Base-by-base conservation (phyloP, 2,113 vertebrate genomes). In the Psilopogon haemacephalus region DNA sequence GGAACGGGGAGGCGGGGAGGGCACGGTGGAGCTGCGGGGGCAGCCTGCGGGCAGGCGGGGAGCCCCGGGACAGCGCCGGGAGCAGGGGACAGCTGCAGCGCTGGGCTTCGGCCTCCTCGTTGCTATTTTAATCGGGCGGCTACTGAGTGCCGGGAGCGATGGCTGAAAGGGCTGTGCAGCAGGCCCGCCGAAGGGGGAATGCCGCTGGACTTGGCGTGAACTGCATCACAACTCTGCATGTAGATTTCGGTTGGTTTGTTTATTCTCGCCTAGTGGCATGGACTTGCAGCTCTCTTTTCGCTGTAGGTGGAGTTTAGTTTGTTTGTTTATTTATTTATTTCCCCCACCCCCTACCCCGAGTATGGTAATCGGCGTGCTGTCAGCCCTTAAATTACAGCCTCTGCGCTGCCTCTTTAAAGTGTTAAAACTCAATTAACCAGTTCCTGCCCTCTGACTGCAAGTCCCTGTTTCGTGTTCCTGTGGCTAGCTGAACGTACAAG, bases 311-410 rank as follows among this genome's bases (percentile, higher is more conserved):
- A 62, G 32, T 54, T 90, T 64, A 2, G 28, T 54, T 90, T 64
- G 2, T 6, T 67, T 32, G 4, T 2, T 12, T 44, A 21, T 9
- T 42, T 65, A 8, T 9, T 23, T 50, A 24, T 42, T 44, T 44
- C 15, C 23, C 23, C 13, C n/a, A n/a, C n/a, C n/a, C n/a, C n/a
- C n/a, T n/a, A n/a, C n/a, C n/a, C 6, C 5, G 40, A 69, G 3
- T 20, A 5, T n/a, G 48, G 8, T 72, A 64, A 58, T 91, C 8
- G 9, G 17, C 0, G 1, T 70, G 2, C 32, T 58, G 28, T 81
- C 69, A 86, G 48, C 28, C 62, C 12, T 81, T 60, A 63, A 88
- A 74, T 93, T 84, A 63, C n/a, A 72, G 73, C 44, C 63, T 78
- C 62, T 12, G 14, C 69, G 38, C 20, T 27, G 13, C 27, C 40